These are phyloP conservation scores for Sylvietta virens DNA, from an alignment of 2,113 vertebrate genomes.

Conservation along the genomic window DNA sequence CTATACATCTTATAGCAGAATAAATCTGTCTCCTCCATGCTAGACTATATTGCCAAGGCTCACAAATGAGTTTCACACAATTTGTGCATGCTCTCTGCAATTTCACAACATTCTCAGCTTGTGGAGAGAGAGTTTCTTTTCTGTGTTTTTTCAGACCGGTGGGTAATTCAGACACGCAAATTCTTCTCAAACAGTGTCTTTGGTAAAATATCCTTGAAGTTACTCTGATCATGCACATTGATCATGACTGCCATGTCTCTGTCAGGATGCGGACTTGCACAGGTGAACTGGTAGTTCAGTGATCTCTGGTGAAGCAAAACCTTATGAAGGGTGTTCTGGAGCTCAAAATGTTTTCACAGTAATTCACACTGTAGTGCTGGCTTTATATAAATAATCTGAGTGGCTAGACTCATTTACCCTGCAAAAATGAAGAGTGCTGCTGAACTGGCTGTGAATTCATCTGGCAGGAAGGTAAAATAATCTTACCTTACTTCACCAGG, in stretches of 20 bases:
- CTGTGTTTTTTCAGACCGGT: not conserved
- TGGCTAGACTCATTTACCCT: not conserved
- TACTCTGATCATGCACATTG: not conserved
- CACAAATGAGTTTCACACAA: not conserved
- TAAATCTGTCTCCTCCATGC: not conserved
- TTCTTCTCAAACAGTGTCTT: not conserved
- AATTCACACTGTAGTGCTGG: not conserved
- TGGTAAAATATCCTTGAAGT: not conserved
- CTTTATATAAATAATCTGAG: not conserved
- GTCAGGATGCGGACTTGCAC: not conserved
- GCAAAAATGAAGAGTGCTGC: not conserved
- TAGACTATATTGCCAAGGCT: not conserved
- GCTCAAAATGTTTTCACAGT: not conserved
- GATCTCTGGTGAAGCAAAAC: not conserved
- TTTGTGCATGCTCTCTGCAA: not conserved
- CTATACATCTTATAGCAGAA: not conserved
- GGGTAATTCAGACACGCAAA: not conserved
- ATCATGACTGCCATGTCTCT: not conserved
- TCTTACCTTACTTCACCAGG: not conserved
- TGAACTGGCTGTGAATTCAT: not conserved
- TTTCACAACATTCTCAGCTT: not conserved
- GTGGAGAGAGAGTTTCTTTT: not conserved
- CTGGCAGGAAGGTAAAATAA: not conserved
- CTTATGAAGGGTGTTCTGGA: not conserved
- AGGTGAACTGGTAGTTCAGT: not conserved